Evolutionary conservation across 2,797 vertebrate species (phyloP).

Genomic region (Salarias fasciatus): DNA sequence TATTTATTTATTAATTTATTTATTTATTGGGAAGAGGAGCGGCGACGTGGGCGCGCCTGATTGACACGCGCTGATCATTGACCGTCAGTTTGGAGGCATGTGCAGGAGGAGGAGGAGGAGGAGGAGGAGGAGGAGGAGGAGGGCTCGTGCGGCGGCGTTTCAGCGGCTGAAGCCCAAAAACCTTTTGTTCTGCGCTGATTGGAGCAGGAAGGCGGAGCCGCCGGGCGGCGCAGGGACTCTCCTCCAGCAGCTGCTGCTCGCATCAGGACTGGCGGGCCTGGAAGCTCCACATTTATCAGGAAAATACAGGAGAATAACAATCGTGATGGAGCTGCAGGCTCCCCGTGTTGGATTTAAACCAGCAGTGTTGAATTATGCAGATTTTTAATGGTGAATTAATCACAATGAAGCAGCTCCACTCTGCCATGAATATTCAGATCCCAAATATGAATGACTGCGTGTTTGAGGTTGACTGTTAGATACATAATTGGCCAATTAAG

Average conservation of each 20-base stretch:
- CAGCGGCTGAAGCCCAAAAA: neutral
- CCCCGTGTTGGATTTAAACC: constrained; percentile 10
- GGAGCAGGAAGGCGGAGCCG: constrained; percentile 30
- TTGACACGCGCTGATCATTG: constrained; percentile 13
- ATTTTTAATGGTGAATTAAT: too few species aligned
- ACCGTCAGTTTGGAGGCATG: too few species aligned
- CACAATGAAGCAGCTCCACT: too few species aligned
- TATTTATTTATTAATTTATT: too few species aligned
- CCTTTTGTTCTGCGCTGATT: constrained; percentile 45
- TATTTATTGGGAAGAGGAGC: too few species aligned
- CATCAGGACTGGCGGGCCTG: constrained; percentile 16
- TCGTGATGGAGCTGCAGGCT: neutral
- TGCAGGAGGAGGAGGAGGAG: too few species aligned
- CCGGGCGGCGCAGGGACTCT: constrained; percentile 49
- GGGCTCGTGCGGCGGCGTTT: too few species aligned
- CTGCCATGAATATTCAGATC: neutral
- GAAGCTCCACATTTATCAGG: constrained; percentile 27
- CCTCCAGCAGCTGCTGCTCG: constrained; percentile 45
- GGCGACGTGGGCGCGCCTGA: too few species aligned
- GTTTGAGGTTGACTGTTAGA: too few species aligned
- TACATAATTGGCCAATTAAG: too few species aligned
- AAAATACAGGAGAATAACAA: too few species aligned
- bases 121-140: too few species aligned
- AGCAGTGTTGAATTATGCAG: constrained; percentile 3
- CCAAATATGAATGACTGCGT: neutral